Evolutionary conservation across 2,888 invertebrate genomes (phyloP), one percentile per base, ranked within the genome.

Genomic region (Heliconius ismenius): DNA sequence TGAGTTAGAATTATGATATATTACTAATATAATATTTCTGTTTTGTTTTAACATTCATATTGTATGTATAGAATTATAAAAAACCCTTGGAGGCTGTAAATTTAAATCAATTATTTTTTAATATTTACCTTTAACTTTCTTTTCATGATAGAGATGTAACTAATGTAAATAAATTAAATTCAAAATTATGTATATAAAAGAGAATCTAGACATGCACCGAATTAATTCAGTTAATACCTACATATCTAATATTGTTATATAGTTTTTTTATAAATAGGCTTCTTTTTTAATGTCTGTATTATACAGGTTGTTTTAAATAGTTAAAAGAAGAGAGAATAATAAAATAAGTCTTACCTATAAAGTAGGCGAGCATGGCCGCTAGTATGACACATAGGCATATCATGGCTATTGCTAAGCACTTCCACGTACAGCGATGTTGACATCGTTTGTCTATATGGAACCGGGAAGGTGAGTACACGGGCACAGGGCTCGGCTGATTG

Each of bases 361-460:
- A 98, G 95, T 98, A 98, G 86, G 98, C 97, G 91, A 98, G 96
- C 96, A 98, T 98, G 84, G 98, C 98, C 86, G 98, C 97, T 88
- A 98, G 96, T 86, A 97, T 97, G 88, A 98, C 97, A 88, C 97
- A 96, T 86, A 98, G 95, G 90, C 98, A 96, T 91, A 98, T 98
- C 94, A 98, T 97, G 86, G 97, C 96, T 91, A 99, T 98, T 92
- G 98, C 98, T 91, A 98, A 97, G 93, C 98, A 98, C 94, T 98
- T 98, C 99, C 99, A 99, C 89, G 98, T 98, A 95, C 98, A 98
- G 84, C 98, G 96, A 92, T 98, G 98, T 91, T 97, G 97, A 95
- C 98, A 98, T 84, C 98, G 96, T 94, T 98, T 98, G 95, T 98
- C 98, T 95, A 98, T 97, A 95, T 98, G 98, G 95, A 98, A 98